Conservation (phyloP, 23 tunicate genomes). For the Corella eumyota region DNA sequence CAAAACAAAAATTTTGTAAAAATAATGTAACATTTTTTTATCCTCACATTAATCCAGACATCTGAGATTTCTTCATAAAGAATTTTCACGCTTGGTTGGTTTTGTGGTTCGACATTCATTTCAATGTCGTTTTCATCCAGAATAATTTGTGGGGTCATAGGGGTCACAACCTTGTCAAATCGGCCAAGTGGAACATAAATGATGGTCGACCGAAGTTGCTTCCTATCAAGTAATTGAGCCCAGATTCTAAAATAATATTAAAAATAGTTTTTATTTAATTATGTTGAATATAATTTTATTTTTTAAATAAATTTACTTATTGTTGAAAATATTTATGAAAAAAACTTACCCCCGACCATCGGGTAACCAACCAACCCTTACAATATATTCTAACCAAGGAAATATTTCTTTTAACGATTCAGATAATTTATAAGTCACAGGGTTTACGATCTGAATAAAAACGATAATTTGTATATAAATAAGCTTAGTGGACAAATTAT, state of each 20-base stretch:
- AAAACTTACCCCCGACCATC: slow-evolving; percentile 60
- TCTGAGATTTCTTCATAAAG: slow-evolving; percentile 39
- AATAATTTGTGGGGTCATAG: slow-evolving; percentile 1
- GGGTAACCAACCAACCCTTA: slow-evolving; percentile 68
- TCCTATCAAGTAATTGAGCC: slow-evolving; percentile 77
- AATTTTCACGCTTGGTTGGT: slow-evolving; percentile 17
- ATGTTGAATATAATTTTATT: background rate
- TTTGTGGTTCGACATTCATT: slow-evolving; percentile 8
- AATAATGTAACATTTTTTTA: too few relatives aligned
- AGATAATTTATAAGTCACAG: slow-evolving; percentile 36
- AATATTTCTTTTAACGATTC: slow-evolving; percentile 27
- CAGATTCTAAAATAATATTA: slow-evolving; percentile 37
- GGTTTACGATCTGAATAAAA: slow-evolving; percentile 37
- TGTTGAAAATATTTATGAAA: background rate
- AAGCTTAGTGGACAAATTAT: too few relatives aligned
- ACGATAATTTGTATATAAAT: too few relatives aligned
- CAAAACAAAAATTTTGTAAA: too few relatives aligned
- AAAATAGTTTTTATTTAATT: background rate
- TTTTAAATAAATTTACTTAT: background rate
- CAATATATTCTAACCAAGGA: slow-evolving; percentile 94
- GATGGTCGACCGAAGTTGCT: slow-evolving; percentile 39
- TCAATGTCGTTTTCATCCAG: slow-evolving; percentile 29
- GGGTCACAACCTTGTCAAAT: slow-evolving; percentile 24
- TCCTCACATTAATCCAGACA: slow-evolving; percentile 66
- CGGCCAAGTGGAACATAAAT: slow-evolving; percentile 38